Evolutionary conservation across 2,113 vertebrate species (phyloP).

Genomic region (Cepphus grylle): DNA sequence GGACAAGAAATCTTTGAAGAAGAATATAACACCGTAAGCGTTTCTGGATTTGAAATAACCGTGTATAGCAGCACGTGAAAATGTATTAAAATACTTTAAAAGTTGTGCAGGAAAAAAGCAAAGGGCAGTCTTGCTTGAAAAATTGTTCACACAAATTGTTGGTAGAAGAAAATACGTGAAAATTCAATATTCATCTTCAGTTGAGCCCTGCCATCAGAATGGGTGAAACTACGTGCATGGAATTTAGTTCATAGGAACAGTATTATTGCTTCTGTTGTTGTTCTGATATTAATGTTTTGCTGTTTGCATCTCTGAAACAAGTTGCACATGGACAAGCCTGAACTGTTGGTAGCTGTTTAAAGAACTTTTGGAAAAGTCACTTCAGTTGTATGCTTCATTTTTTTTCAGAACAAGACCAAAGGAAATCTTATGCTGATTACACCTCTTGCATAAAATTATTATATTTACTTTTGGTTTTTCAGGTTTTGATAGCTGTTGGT

Average conservation of each 20-base stretch:
- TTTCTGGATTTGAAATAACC: not conserved
- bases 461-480: not conserved
- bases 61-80: not conserved
- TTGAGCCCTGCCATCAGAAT: not conserved
- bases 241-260: not conserved
- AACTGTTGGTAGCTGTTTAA: not conserved
- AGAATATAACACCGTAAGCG: conserved; percentile 90
- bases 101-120: not conserved
- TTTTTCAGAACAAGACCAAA: not conserved
- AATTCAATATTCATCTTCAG: not conserved
- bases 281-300: not conserved
- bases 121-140: not conserved
- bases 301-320: not conserved
- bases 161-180: not conserved
- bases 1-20: conserved; percentile 78
- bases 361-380: not conserved
- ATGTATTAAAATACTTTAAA: not conserved
- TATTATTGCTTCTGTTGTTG: not conserved
- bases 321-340: not conserved
- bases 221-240: not conserved
- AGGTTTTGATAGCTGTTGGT: conserved; percentile 93
- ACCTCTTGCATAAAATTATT: not conserved
- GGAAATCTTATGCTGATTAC: not conserved
- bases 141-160: not conserved
- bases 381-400: not conserved